Base-by-base conservation (phyloP, 30 jellyfish, hydroid and myxozoan species). In the Catostylus mosaicus region DNA sequence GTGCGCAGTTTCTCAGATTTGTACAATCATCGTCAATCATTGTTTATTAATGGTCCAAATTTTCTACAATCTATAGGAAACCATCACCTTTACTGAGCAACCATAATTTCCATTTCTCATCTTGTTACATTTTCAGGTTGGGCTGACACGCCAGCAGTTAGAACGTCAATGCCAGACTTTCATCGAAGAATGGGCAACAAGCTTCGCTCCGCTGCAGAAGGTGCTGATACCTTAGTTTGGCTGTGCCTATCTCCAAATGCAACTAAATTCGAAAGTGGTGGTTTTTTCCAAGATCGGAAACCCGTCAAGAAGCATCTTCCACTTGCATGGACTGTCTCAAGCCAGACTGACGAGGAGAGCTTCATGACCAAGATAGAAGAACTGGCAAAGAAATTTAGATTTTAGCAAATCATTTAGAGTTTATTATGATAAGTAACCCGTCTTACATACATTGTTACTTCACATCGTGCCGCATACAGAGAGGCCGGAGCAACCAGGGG, bases 111-210 rank as follows among this genome's bases (percentile, higher is more conserved):
- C n/a, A n/a, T n/a, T n/a, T n/a, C n/a, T n/a, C n/a, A n/a, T n/a
- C n/a, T n/a, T n/a, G n/a, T n/a, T n/a, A n/a, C n/a, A n/a, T 27
- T 19, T 74, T 20, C 38, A 82, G 97, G 97, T 27, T 89, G 97
- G 97, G 95, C 95, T 11, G 97, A 89, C 60, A 89, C 97, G 8
- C 97, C 97, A 5, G 97, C 92, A 20, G 97, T 89, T 24, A 83
- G 95, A 8, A 31, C 87, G 0, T 82, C 97, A 35, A 60, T 89
- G 95, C 96, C 97, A 38, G 97, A 84, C 34, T 89, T 89, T 61
- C 92, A 89, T 56, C 88, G 89, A 5, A 33, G 70, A 70, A 89
- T 89, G 97, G 85, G 77, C 27, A 47, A 78, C 71, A 67, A 67
- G 35, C 71, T 89, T 2, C 87, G 97, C 4, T 52, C 97, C 23